phyloP scores from a whole-genome alignment of 2,113 vertebrate species.

The Lanius ludovicianus region DNA sequence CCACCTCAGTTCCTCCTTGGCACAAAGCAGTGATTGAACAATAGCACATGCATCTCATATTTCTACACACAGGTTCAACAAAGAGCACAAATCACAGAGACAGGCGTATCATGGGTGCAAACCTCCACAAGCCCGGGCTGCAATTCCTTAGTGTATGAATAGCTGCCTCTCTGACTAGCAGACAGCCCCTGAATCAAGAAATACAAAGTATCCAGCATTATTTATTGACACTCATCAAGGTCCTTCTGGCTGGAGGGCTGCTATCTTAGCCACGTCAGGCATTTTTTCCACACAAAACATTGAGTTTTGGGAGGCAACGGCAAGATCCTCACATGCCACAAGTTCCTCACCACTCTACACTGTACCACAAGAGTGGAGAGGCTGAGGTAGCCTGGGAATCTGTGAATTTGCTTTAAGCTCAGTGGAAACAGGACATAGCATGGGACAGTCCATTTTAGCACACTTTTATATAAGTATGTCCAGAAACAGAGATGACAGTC shows the following conservation, averaged over 20 bases:
- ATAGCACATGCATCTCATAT: not conserved
- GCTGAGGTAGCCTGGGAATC: not conserved
- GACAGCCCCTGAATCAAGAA: not conserved
- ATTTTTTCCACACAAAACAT: not conserved
- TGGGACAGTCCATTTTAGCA: not conserved
- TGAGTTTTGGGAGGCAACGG: not conserved
- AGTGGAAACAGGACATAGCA: not conserved
- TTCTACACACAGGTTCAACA: not conserved
- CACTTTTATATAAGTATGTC: not conserved
- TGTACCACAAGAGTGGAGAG: not conserved
- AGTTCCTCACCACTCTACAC: not conserved
- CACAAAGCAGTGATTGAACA: not conserved
- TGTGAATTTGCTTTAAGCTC: not conserved
- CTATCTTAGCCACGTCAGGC: rapidly evolving
- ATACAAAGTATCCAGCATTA: not conserved
- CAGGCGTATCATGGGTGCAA: not conserved
- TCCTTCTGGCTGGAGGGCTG: not conserved
- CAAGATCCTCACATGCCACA: not conserved
- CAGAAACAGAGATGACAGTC: not conserved
- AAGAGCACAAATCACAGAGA: not conserved
- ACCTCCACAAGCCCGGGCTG: not conserved
- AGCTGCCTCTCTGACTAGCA: not conserved
- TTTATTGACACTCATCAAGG: not conserved
- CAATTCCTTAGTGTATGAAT: not conserved
- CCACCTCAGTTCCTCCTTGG: not conserved